Evolutionary conservation across 2,888 invertebrate genomes (phyloP), one percentile per base, ranked within the genome.

Genomic region (Drosophila barbarae): DNA sequence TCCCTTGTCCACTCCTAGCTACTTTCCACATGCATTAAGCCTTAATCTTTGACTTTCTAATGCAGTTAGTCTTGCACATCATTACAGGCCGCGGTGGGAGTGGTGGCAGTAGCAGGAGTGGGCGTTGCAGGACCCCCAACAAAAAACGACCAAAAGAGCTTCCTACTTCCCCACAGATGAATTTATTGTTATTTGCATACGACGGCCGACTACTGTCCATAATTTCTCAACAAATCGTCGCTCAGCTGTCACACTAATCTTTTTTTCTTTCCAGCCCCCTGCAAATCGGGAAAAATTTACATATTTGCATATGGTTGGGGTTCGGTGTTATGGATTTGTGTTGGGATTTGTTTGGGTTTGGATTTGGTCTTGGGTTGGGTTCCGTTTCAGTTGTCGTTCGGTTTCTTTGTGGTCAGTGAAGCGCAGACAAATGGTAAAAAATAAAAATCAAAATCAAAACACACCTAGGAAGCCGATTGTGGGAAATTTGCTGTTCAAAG

Each of bases 191-290:
- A 84, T 69, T 84, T 70, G 78, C 70, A 71, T 71, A 47, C 76
- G 73, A 75, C 84, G 50, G 47, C 44, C 82, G 76, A 82, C 80
- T 81, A 85, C 83, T 81, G 81, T 85, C 84, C 81, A 81, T 81
- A 85, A 81, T 81, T 81, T 81, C 77, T 77, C 80, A 85, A 80
- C 85, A 81, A 81, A 85, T 85, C 76, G 85, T 85, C 84, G 79
- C 79, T 83, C 81, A 80, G 85, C 81, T 81, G 85, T 81, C 81
- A 85, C 75, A 83, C 77, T 83, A 83, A 81, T 81, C 80, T 84
- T 69, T 50, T 57, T 67, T 65, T 54, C 5, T 23, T 18, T 12
- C 18, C 15, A 4, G 23, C 32, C 39, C 18, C 18, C 44, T 13
- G 36, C 30, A 32, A 46, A 28, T 38, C 28, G 50, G 26, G n/a